phyloP scores from a whole-genome alignment of 1,140 invertebrate genomes.

The Heliconius eleuchia region DNA sequence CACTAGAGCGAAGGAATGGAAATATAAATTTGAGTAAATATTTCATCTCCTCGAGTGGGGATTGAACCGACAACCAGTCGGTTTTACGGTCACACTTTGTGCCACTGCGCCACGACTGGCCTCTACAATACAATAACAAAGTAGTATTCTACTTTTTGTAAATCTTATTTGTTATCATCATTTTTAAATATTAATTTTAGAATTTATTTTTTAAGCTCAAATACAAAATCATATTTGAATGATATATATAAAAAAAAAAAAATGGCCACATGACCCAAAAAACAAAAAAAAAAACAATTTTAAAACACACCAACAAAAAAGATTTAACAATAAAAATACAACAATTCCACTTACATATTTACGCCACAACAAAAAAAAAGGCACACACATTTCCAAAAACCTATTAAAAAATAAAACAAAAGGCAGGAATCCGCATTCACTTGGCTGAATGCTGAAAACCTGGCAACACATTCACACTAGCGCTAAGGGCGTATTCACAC shows the following conservation, averaged over 20 bases:
- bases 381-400: not conserved
- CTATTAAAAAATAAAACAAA: conserved; percentile 22
- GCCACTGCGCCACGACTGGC: no score
- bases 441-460: conserved; percentile 31
- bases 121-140: no score
- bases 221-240: no score
- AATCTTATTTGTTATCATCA: no score
- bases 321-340: not conserved
- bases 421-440: conserved; percentile 20
- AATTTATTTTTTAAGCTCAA: no score
- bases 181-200: no score
- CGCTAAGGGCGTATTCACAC: conserved; percentile 64
- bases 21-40: no score
- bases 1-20: no score
- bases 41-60: no score
- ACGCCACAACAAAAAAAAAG: not conserved
- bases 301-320: not conserved
- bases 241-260: not conserved
- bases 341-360: not conserved
- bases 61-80: no score
- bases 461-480: conserved; percentile 49
- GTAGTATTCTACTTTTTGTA: no score
- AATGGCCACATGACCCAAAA: not conserved
- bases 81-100: no score
- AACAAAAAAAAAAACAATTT: not conserved